Evolutionary conservation across 2,888 invertebrate genomes (phyloP), one percentile per base, ranked within the genome.

Genomic region (Eubasilissa splendida): DNA sequence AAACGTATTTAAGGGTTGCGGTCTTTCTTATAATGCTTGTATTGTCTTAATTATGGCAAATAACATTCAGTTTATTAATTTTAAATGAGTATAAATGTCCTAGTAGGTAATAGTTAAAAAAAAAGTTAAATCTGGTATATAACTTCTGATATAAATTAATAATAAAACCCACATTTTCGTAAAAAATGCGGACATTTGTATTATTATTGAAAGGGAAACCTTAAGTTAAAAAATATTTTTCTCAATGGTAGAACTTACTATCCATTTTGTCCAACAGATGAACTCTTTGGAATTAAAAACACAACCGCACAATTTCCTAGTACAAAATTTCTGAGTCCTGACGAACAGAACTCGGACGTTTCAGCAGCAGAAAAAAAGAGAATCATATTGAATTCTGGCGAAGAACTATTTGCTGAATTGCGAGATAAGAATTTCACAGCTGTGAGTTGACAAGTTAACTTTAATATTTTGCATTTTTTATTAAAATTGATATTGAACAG

Each of bases 391-490:
- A 97, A 97, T 90, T 98, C 98, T 0, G 92, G 93, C 12, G 98
- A 99, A 86, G 96, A 96, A 86, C 88, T 99, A 11, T 99, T 94
- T 87, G 93, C 94, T 0, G 98, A 98, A 86, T 91, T 99, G 71
- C 92, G 99, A 59, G 98, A 99, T 87, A 96, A 96, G 87, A 97
- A 96, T 89, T 98, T 99, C 86, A 96, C 96, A 86, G 95, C 96
- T 83, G 94, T 92, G 84, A 83, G 85, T 85, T 42, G 68, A 68
- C 42, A 11, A 11, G 3, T 31, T 42, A 42, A 42, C 7, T 42
- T 42, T 42, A 14, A 58, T 58, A 58, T 7, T 58, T 1, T 22
- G 22, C 22, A 22, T 22, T 22, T 22, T 22, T 22, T 9, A 63
- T 56, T 56, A 9, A 56, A 12, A 56, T 56, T 56, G 56, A 12